Evolutionary conservation across 2,113 vertebrate genomes (phyloP), one percentile per base, ranked within the genome.

Genomic region (Oreocharis arfaki): DNA sequence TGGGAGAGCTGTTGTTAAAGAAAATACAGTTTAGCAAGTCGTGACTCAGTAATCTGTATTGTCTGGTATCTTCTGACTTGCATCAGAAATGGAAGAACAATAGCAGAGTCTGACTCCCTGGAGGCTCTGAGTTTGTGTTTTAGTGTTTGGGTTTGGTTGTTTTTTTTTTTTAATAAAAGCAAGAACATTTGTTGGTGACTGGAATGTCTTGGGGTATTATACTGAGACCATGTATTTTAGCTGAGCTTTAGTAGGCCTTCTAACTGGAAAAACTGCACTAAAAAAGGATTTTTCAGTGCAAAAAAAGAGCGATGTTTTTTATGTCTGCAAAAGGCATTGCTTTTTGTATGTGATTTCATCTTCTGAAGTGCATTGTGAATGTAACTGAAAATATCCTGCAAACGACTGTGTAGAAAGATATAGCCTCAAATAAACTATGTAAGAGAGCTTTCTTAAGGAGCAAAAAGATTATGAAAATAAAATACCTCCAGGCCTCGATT

Each of bases 1-100:
- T 96, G 95, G 89, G 89, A 97, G 97, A 92, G 87, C 91, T 97
- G 79, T 94, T 97, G 93, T 94, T 97, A 95, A 97, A 97, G 93
- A 71, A 97, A 97, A 96, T 35, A 39, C 91, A 90, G 83, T 32
- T 96, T 78, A 78, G 67, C 9, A 26, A 91, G 50, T 49, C 80
- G 92, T 95, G 96, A 94, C 84, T 81, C 82, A 94, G 71, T 91
- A 89, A 95, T 73, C 76, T 80, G 57, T 80, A 95, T 96, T 97
- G 96, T 84, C 46, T 95, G 90, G 79, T 96, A 88, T 96, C 94
- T 92, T 42, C 76, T 85, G 76, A 82, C 96, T 96, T 97, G 85
- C 94, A 96, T 84, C 71, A 95, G 87, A 88, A 86, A 84, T 96
- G 77, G 93, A 95, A 96, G 84, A 97, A 97, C 87, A 97, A 95